Evolutionary conservation across 64 coral and sea anemone genomes (phyloP), one percentile per base, ranked within the genome.

Genomic region (Actinia equina): DNA sequence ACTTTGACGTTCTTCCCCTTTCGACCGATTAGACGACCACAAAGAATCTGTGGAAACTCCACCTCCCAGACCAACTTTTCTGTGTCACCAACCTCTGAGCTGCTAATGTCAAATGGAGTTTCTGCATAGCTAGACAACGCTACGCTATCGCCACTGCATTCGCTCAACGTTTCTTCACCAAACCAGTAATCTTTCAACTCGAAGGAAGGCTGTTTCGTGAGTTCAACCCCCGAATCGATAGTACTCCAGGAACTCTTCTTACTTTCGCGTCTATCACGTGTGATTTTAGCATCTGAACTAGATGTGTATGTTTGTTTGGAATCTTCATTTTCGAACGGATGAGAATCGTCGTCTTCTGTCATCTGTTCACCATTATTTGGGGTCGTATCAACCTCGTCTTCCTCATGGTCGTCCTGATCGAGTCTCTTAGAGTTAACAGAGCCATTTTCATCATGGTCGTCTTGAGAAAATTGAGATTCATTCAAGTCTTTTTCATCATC

Each of bases 1-100:
- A 93, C 88, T 26, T 89, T 88, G 0, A 99, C 97, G 52, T 99
- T 99, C 55, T 99, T 99, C 14, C 97, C 97, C 46, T 99, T 99
- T 16, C 93, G 93, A 12, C 97, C 97, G 64, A 99, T 99, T 1
- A 99, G 84, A 45, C 97, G 85, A 82, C 97, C 97, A 43, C 97
- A 99, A 4, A 99, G 78, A 4, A 92, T 95, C 86, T 99, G 97
- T 14, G 97, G 97, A 78, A 99, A 99, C 37, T 99, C 97, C 37
- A 99, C 84, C 77, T 99, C 97, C 91, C 97, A 99, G 11, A 95
- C 92, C 97, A 89, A 81, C 89, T 23, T 99, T 77, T 60, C 64
- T 19, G 80, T 85, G 84, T 64, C 58, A 51, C 44, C 17, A 7
- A 13, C 87, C 17, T 80, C 83, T 44, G 51, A 64, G 81, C 22